Percentiles rank a stretch among this genome's conserved stretches.
phyloP scores from a whole-genome alignment of 2,113 vertebrate species.

The Myotis lucifugus region DNA sequence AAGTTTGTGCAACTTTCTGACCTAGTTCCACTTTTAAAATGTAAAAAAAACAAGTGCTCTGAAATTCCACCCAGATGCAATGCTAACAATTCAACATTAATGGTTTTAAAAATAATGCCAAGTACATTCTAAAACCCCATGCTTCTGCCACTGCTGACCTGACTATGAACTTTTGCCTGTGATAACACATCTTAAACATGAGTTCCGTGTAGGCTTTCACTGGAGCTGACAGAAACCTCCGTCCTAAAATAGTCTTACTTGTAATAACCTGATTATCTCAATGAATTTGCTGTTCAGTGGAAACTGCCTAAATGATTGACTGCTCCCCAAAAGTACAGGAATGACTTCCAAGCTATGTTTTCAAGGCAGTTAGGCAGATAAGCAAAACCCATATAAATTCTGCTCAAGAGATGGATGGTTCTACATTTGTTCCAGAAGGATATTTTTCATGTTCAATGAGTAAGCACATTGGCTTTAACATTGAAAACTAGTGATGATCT shows the following conservation, averaged over 20 bases:
- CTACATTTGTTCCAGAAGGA: slow-evolving; percentile 50
- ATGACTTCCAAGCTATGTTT: slow-evolving; percentile 16
- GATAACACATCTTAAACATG: background rate
- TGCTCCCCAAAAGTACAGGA: slow-evolving; percentile 49
- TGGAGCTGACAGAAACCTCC: background rate
- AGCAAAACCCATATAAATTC: slow-evolving; percentile 56
- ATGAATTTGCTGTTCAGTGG: slow-evolving; percentile 34
- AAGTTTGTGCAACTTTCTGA: background rate
- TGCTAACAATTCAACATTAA: slow-evolving; percentile 56
- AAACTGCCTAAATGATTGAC: slow-evolving; percentile 49
- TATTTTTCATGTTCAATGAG: slow-evolving; percentile 64
- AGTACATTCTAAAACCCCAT: background rate
- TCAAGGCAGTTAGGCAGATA: slow-evolving; percentile 68
- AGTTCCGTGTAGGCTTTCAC: slow-evolving; percentile 18
- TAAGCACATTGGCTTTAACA: slow-evolving; percentile 65
- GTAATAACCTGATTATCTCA: slow-evolving; percentile 58
- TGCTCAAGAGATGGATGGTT: slow-evolving; percentile 17
- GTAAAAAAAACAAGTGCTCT: background rate
- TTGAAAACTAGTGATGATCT: slow-evolving; percentile 69
- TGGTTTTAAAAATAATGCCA: slow-evolving; percentile 54
- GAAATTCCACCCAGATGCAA: background rate
- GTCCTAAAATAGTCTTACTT: slow-evolving; percentile 60
- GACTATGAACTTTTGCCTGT: slow-evolving; percentile 31
- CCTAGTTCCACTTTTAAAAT: background rate
- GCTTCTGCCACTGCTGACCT: slow-evolving; percentile 46